A percentile compares a stretch with the other conserved stretches of the same genome.
Evolutionary conservation across 2,113 vertebrate species (phyloP).

Genomic region (Muntiacus reevesi): DNA sequence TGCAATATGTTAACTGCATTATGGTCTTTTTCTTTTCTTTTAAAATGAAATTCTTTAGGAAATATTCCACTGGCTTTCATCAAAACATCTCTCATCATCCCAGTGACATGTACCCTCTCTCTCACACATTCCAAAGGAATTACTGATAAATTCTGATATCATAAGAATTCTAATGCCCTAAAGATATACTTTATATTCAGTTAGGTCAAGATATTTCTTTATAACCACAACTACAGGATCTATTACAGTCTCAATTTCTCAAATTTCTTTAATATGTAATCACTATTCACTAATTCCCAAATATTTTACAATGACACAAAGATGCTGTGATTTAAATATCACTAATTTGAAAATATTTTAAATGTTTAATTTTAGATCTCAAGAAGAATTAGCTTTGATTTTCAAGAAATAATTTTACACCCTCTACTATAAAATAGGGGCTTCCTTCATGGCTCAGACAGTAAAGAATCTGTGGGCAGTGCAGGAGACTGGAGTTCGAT

Average conservation of each 20-base stretch:
- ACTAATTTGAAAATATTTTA: neutral
- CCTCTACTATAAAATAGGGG: neutral
- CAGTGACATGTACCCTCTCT: neutral
- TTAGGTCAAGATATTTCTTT: neutral
- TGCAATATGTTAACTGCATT: conserved; percentile 42
- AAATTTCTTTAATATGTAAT: neutral
- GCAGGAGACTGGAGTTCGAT: neutral
- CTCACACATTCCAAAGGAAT: conserved; percentile 21
- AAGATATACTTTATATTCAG: conserved; percentile 14
- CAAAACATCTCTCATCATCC: neutral
- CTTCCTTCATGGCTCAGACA: neutral
- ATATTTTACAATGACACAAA: neutral
- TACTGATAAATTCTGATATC: conserved; percentile 32
- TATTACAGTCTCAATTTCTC: neutral
- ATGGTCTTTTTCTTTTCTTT: conserved; percentile 1
- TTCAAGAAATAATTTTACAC: neutral
- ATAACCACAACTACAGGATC: neutral
- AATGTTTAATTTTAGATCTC: neutral
- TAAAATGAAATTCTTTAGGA: conserved; percentile 9
- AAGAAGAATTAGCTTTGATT: neutral
- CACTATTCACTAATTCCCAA: neutral
- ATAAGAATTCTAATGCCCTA: neutral
- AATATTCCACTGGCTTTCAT: conserved; percentile 45
- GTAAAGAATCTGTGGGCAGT: neutral
- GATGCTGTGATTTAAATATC: neutral